These are phyloP conservation scores for Ceyx margarethae DNA, from an alignment of 2,113 vertebrate genomes.

Conservation along the genomic window DNA sequence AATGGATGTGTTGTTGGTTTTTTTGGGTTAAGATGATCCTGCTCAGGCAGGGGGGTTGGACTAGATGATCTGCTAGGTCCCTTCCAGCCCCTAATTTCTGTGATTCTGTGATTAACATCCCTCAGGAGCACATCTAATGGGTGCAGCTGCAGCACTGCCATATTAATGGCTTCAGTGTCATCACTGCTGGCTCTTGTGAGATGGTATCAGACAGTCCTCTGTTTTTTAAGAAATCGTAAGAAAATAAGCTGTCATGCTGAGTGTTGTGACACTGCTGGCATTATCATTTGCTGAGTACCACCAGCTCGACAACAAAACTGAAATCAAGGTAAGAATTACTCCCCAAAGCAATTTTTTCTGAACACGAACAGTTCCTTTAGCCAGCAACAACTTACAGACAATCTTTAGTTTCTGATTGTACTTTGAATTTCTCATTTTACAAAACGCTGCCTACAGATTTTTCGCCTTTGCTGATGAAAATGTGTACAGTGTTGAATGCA, in stretches of 20 bases:
- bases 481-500: background rate
- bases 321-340: conserved; percentile 3
- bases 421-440: background rate
- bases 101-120: background rate
- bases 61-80: no score
- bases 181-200: background rate
- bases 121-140: background rate
- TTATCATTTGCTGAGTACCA: background rate
- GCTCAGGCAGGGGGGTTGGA: no score
- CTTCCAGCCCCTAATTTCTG: no score
- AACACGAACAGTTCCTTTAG: background rate
- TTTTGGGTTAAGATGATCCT: no score
- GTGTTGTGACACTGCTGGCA: background rate
- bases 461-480: background rate
- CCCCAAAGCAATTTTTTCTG: background rate
- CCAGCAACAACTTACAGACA: background rate
- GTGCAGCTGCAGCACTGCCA: background rate
- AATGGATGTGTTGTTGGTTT: background rate
- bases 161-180: background rate
- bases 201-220: background rate
- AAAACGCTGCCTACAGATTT: background rate
- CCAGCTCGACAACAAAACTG: background rate
- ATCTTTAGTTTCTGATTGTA: background rate
- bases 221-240: background rate
- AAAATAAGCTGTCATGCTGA: conserved; percentile 11